Conservation (phyloP, 2,888 invertebrate genomes). For the Ctenicera cuprea region DNA sequence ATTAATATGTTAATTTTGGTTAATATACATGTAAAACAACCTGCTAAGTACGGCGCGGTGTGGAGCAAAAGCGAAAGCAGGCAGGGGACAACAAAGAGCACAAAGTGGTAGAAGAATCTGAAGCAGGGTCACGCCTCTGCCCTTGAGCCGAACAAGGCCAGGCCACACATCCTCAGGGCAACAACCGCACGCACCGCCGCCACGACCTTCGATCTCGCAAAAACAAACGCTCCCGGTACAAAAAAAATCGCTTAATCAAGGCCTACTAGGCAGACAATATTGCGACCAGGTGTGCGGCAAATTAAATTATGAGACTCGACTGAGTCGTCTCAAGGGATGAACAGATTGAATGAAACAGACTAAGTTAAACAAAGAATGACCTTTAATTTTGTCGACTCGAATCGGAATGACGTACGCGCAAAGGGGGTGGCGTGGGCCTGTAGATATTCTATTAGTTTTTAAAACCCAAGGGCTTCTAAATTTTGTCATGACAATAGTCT, state of each 20-base stretch:
- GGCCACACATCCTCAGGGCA: slow-evolving; percentile 56
- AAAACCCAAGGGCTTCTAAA: slow-evolving; percentile 23
- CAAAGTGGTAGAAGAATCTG: slow-evolving; percentile 55
- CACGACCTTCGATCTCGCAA: slow-evolving; percentile 45
- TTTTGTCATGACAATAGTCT: slow-evolving; percentile 5
- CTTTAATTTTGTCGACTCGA: slow-evolving; percentile 4
- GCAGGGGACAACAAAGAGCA: slow-evolving; percentile 39
- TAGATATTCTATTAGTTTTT: slow-evolving; percentile 21
- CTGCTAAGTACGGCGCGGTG: neutral
- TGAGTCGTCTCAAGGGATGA: neutral
- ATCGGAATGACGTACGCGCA: slow-evolving; percentile 2
- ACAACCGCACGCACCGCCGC: slow-evolving; percentile 54
- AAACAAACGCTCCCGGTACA: slow-evolving; percentile 39
- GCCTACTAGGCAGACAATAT: slow-evolving; percentile 33
- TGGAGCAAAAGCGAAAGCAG: slow-evolving; percentile 9
- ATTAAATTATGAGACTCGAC: neutral
- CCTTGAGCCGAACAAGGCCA: slow-evolving; percentile 60
- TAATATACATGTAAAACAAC: slow-evolving; percentile 13
- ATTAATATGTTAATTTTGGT: slow-evolving; percentile 20
- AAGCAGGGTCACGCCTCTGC: slow-evolving; percentile 60
- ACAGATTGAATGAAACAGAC: neutral
- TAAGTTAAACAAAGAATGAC: slow-evolving; percentile 10
- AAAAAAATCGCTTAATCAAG: slow-evolving; percentile 41
- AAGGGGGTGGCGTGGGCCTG: slow-evolving; percentile 27
- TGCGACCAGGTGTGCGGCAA: neutral